phyloP scores from a whole-genome alignment of 1,140 invertebrate genomes.

The Aporrectodea caliginosa region DNA sequence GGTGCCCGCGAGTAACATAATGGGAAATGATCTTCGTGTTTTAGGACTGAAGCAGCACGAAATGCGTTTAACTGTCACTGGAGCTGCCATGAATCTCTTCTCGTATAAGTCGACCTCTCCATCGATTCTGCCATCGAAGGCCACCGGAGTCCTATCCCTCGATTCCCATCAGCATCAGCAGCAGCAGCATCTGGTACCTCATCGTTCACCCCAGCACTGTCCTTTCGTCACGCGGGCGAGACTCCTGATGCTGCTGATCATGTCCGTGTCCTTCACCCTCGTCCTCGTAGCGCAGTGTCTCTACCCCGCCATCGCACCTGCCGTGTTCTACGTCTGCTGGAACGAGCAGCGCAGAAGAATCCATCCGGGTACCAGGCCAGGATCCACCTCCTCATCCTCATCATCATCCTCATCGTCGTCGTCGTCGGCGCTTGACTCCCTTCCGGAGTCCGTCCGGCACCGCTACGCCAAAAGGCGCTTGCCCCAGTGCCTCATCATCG shows the following conservation, averaged over 20 bases:
- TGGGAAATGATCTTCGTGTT: too few relatives aligned
- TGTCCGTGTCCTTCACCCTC: neutral
- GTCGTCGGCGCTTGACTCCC: neutral
- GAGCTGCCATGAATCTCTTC: too few relatives aligned
- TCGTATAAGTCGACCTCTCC: too few relatives aligned
- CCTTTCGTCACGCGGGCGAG: neutral
- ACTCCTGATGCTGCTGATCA: neutral
- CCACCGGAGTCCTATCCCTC: too few relatives aligned
- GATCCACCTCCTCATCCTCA: neutral
- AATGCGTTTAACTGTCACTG: too few relatives aligned
- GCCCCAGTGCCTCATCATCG: slow-evolving; percentile 55
- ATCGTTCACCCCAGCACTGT: too few relatives aligned
- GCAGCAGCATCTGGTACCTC: too few relatives aligned
- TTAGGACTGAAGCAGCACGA: too few relatives aligned
- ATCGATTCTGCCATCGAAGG: too few relatives aligned
- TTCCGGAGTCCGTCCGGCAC: neutral
- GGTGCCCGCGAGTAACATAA: too few relatives aligned
- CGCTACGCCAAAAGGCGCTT: slow-evolving; percentile 32
- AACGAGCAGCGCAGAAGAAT: neutral
- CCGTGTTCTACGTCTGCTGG: neutral
- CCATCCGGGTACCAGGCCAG: too few relatives aligned
- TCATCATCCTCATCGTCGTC: neutral
- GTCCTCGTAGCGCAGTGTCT: neutral
- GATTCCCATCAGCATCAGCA: neutral
- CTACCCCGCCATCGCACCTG: neutral